A percentile compares a stretch with the other conserved stretches of the same genome.
Evolutionary conservation across 2,888 invertebrate genomes (phyloP).

Genomic region (Zhuqinia jingwanae): DNA sequence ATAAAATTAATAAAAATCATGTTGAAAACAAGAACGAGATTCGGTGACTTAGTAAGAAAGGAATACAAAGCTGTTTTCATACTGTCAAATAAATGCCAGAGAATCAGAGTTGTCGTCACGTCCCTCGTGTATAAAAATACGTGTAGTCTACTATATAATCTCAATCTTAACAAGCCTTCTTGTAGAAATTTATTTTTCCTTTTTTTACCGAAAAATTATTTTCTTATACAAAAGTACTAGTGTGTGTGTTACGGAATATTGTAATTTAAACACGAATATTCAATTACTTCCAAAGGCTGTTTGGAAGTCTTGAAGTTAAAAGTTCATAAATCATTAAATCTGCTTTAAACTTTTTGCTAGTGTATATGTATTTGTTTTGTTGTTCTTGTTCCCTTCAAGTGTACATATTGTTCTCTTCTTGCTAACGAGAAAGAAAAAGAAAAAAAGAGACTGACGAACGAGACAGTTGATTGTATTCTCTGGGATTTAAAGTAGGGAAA

Average conservation of each 20-base stretch:
- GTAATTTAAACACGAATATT: neutral
- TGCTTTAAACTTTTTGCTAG: neutral
- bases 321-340: conserved; percentile 42
- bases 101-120: neutral
- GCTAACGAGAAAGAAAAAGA: conserved; percentile 33
- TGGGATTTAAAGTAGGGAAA: neutral
- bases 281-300: neutral
- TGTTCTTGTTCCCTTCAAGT: neutral
- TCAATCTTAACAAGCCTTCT: too few relatives aligned
- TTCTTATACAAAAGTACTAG: too few relatives aligned
- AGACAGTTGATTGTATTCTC: conserved; percentile 34
- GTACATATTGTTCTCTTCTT: conserved; percentile 12
- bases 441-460: conserved; percentile 14
- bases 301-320: conserved; percentile 10
- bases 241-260: too few relatives aligned
- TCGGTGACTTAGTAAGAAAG: neutral
- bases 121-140: too few relatives aligned
- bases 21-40: neutral
- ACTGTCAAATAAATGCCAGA: conserved; percentile 5
- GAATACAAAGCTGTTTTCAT: neutral
- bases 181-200: neutral
- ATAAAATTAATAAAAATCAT: conserved; percentile 18
- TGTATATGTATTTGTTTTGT: too few relatives aligned
- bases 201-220: neutral
- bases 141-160: too few relatives aligned